Percentiles rank a stretch among this genome's conserved stretches.
These are phyloP conservation scores for Nemurella pictetii DNA, from an alignment of 2,888 invertebrate genomes.

Conservation along the genomic window DNA sequence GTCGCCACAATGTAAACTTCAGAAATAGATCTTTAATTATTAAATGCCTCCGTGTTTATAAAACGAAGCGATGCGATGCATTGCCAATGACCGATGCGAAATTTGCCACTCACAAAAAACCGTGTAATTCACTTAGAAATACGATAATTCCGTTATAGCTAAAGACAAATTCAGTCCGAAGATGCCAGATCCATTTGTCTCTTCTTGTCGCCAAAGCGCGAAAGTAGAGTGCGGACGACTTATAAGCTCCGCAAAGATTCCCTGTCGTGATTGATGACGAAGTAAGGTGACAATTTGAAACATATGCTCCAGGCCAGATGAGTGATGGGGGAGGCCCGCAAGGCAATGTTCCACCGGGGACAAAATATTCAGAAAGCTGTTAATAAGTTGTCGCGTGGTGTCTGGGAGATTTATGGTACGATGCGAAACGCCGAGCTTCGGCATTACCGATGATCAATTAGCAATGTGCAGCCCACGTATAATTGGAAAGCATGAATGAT, in stretches of 20 bases:
- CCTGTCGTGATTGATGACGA: conserved; percentile 32
- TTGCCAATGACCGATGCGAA: not conserved
- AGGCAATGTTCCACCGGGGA: not conserved
- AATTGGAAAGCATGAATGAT: no score
- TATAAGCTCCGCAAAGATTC: not conserved
- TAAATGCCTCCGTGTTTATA: conserved; percentile 6
- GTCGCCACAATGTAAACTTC: conserved; percentile 8
- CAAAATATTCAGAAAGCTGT: not conserved
- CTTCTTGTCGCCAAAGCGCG: not conserved
- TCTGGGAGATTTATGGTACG: conserved; percentile 30
- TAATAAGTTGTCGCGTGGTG: not conserved
- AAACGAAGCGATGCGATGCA: not conserved
- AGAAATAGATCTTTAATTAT: not conserved
- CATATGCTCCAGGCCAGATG: conserved; percentile 24
- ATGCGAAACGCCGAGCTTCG: not conserved
- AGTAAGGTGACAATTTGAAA: conserved; percentile 39
- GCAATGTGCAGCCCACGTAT: not conserved
- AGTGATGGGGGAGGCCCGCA: not conserved
- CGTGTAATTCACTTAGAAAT: not conserved
- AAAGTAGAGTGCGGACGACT: not conserved
- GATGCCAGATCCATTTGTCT: not conserved
- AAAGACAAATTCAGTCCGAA: not conserved
- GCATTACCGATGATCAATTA: not conserved
- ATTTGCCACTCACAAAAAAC: not conserved
- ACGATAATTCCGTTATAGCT: not conserved